phyloP scores from a whole-genome alignment of 2,888 invertebrate genomes.

The Xanthorhoe designata region DNA sequence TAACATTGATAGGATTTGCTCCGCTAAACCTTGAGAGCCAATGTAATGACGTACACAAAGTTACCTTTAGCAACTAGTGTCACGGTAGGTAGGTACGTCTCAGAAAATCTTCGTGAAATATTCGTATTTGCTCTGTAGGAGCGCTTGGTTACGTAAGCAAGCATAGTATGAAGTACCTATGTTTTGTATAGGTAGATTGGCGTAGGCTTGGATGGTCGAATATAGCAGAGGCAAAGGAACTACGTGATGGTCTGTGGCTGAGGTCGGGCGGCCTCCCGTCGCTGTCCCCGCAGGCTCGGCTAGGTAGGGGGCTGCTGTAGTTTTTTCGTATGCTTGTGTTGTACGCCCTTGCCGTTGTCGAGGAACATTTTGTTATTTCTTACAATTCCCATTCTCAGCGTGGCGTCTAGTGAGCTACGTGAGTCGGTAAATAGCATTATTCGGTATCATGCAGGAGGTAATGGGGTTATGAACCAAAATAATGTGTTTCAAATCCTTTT shows the following conservation, averaged over 20 bases:
- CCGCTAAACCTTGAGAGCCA: slow-evolving; percentile 24
- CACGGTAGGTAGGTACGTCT: slow-evolving; percentile 39
- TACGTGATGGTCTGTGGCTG: slow-evolving; percentile 33
- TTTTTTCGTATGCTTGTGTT: slow-evolving; percentile 51
- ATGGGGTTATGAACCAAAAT: too few relatives aligned
- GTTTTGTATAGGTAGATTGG: slow-evolving; percentile 42
- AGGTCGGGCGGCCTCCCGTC: slow-evolving; percentile 68
- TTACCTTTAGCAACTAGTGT: slow-evolving; percentile 42
- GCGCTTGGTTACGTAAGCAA: slow-evolving; percentile 42
- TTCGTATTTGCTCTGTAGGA: slow-evolving; percentile 34
- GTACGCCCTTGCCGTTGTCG: slow-evolving; percentile 40
- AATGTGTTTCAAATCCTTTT: not conserved
- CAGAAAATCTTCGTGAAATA: slow-evolving; percentile 40
- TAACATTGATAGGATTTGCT: slow-evolving; percentile 16
- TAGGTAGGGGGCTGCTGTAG: slow-evolving; percentile 63
- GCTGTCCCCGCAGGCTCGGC: slow-evolving; percentile 62
- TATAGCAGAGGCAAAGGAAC: slow-evolving; percentile 43
- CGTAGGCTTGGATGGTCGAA: slow-evolving; percentile 53
- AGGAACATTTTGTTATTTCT: slow-evolving; percentile 29
- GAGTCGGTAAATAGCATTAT: slow-evolving; percentile 10
- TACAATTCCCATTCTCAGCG: slow-evolving; percentile 12
- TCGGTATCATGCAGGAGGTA: slow-evolving; percentile 1
- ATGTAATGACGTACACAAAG: slow-evolving; percentile 28
- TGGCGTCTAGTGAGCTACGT: slow-evolving; percentile 3
- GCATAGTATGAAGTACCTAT: slow-evolving; percentile 21